Evolutionary conservation across 2,113 vertebrate species (phyloP), one percentile per base, ranked within the genome.

Genomic region (Saccopteryx leptura): DNA sequence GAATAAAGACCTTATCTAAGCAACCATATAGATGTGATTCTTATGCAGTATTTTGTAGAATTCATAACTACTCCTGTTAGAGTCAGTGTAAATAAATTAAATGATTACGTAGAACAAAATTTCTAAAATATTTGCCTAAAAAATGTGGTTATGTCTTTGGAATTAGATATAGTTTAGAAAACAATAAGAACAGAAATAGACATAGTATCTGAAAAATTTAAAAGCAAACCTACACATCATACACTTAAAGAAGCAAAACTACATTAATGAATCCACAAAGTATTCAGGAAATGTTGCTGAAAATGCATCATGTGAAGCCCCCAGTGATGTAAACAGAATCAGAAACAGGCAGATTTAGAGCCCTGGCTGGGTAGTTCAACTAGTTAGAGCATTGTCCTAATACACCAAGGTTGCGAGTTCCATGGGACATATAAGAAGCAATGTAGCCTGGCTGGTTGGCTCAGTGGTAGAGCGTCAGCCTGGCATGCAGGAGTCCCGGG

Each of bases 1-100:
- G 39, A 97, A 96, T 96, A 97, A 97, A 97, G 65, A 72, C 52
- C 14, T 48, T 69, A 79, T 52, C 31, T 69, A 72, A 88, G 48
- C 63, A 94, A 91, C 48, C 26, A 28, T 18, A 50, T 33, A 18
- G 1, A 68, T 78, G 23, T 65, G 60, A 39, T 93, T 92, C 75
- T 93, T 81, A 5, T 61, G 19, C 15, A 31, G 10, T 87, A 78
- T 86, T 84, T 88, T 86, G 68, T 66, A 68, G 5, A 60, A 33
- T 39, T 88, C 5, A 88, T 48, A 79, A 65, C 56, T 88, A 88
- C 8, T 5, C 23, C 14, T 90, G 14, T 21, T 84, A 81, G 31
- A 88, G 14, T 54, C n/a, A 81, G 24, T 13, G 33, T 17, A 89
- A 56, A 86, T 60, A 63, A 31, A 56, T 14, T 60, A 63, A 31